Evolutionary conservation across 1,140 invertebrate species (phyloP).

Genomic region (Leucophenga varia): DNA sequence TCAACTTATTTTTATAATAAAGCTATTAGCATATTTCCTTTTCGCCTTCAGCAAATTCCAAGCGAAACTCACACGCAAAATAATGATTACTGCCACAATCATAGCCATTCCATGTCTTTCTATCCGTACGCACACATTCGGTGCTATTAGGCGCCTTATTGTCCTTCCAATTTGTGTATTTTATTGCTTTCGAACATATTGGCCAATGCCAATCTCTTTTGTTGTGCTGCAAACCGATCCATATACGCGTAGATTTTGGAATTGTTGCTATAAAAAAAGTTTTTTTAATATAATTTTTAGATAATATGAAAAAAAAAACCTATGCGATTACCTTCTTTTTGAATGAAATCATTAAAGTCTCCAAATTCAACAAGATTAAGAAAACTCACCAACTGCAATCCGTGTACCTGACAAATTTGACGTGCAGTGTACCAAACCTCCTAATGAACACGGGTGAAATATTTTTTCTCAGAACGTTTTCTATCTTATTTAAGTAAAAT

Average conservation of each 20-base stretch:
- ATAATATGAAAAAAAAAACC: no score
- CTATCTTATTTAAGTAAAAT: no score
- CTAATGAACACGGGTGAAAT: no score
- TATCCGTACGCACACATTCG: not conserved
- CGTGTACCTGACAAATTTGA: no score
- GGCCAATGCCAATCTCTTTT: not conserved
- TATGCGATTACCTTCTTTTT: slow-evolving; percentile 1
- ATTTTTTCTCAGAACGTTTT: no score
- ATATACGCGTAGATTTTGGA: not conserved
- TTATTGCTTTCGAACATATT: not conserved
- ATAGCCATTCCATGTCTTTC: not conserved
- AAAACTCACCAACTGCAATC: no score
- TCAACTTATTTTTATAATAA: not conserved
- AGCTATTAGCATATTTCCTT: slow-evolving; percentile 1
- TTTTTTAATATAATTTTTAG: not conserved
- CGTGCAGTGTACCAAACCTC: no score
- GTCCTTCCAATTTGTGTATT: not conserved
- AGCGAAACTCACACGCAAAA: not conserved
- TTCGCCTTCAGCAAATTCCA: not conserved
- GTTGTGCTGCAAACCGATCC: not conserved
- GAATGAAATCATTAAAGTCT: not conserved
- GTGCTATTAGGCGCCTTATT: not conserved
- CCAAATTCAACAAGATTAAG: slow-evolving; percentile 9
- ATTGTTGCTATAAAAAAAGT: not conserved
- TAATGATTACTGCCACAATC: not conserved